A percentile compares a stretch with the other conserved stretches of the same genome.
phyloP scores from a whole-genome alignment of 2,797 vertebrate genomes.

The Ceryle rudis region DNA sequence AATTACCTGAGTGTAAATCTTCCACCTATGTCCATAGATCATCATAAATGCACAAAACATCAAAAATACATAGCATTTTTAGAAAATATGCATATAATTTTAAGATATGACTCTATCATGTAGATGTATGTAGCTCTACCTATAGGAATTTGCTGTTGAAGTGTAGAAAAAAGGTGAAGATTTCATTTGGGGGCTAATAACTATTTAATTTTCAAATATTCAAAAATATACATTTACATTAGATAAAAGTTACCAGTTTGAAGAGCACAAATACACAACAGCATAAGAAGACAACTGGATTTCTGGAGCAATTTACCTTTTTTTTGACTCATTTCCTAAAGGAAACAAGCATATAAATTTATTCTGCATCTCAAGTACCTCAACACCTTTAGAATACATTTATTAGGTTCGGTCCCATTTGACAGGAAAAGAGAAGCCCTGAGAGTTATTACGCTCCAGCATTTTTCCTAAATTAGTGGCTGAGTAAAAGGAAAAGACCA shows the following conservation, averaged over 20 bases:
- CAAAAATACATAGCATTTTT: rapidly evolving
- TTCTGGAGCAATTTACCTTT: not conserved
- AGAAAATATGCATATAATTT: not conserved
- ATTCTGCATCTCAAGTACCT: not conserved
- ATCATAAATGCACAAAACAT: not conserved
- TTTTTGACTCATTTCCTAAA: not conserved
- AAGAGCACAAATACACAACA: not conserved
- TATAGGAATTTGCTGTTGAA: not conserved
- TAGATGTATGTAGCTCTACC: not conserved
- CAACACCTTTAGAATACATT: not conserved
- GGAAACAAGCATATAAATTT: not conserved
- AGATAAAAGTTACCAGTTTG: not conserved
- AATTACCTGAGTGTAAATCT: not conserved
- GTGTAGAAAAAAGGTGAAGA: not conserved
- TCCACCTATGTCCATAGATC: not conserved
- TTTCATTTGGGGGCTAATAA: not conserved
- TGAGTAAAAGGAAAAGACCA: not conserved
- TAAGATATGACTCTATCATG: not conserved
- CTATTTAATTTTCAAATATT: not conserved
- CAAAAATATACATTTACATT: too few species aligned
- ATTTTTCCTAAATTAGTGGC: not conserved
- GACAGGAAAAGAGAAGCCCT: not conserved
- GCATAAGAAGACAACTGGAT: too few species aligned
- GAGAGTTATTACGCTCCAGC: not conserved
- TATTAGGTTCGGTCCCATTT: not conserved